phyloP scores from a whole-genome alignment of 2,797 vertebrate species.

The Heterohyrax brucei region DNA sequence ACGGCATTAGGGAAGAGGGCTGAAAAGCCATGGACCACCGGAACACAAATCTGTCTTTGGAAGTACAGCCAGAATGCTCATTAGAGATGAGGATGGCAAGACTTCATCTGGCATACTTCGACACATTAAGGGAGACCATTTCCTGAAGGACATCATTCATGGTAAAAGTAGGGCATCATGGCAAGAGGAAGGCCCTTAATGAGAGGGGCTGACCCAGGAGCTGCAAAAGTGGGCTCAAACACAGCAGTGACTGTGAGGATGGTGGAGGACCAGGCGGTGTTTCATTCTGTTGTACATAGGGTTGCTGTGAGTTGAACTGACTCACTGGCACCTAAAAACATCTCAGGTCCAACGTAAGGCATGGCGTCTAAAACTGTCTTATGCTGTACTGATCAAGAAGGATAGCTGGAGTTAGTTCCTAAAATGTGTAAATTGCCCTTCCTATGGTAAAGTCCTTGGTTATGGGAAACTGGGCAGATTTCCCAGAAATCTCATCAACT shows the following conservation, averaged over 20 bases:
- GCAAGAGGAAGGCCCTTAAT: not conserved
- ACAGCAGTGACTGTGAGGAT: not conserved
- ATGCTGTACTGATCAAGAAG: not conserved
- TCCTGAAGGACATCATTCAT: not conserved
- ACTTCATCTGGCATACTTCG: not conserved
- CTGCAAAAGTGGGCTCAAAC: not conserved
- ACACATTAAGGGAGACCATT: not conserved
- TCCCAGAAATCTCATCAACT: conserved; percentile 21
- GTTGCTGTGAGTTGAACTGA: not conserved
- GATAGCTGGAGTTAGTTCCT: not conserved
- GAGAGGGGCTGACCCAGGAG: not conserved
- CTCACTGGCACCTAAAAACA: too few species aligned
- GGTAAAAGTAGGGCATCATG: not conserved
- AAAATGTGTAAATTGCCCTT: conserved; percentile 50
- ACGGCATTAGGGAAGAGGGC: too few species aligned
- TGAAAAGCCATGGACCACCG: too few species aligned
- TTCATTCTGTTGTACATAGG: not conserved
- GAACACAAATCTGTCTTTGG: not conserved
- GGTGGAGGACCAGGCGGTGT: not conserved
- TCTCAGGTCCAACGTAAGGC: not conserved
- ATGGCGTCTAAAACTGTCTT: not conserved
- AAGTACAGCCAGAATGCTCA: not conserved
- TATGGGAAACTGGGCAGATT: conserved; percentile 41
- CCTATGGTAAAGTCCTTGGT: conserved; percentile 1
- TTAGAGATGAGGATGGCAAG: not conserved